Evolutionary conservation across 2,797 vertebrate species (phyloP), one percentile per base, ranked within the genome.

Genomic region (Pyrocephalus nanus): DNA sequence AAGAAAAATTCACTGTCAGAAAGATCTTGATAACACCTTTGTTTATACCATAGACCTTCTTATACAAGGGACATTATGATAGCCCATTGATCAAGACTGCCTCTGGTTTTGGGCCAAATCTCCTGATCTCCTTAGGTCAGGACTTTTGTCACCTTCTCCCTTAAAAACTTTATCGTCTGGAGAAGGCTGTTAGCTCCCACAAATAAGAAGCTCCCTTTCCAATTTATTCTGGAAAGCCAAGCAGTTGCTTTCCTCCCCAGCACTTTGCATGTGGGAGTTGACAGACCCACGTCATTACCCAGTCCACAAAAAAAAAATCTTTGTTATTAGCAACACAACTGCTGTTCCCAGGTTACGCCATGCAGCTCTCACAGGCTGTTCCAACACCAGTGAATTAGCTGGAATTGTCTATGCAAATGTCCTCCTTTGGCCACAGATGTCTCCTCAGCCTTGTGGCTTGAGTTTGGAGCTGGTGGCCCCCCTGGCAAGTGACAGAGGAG

Each of bases 261-360:
- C 2, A 0, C 9, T 42, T 73, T 12, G 6, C 0, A 0, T 0
- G 1, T 29, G 27, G 54, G 65, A 90, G 47, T 27, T 84, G 54
- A 72, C 38, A 69, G 91, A 74, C 27, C 45, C 47, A 2, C 40
- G 36, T 48, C 74, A 51, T 77, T 87, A 71, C 32, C 51, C 45
- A 47, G 34, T 36, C 34, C 4, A 1, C 53, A 71, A 86, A 83
- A 47, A 43, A 45, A 94, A 50, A 36, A 30, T 60, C 45, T 48
- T 34, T 90, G 12, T 66, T 57, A 66, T 58, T 80, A 57, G 30
- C 53, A 88, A n/a, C 22, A 42, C 38, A 82, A 38, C n/a, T 60
- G 48, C 50, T 0, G 0, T 88, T 88, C 79, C 82, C 72, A 58
- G 62, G 58, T 78, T 75, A 54, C 5, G 1, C 72, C 2, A 3